A percentile compares a stretch with the other conserved stretches of the same genome.
Conservation (phyloP, 2,888 invertebrate species). For the Alloplasta piceator region DNA sequence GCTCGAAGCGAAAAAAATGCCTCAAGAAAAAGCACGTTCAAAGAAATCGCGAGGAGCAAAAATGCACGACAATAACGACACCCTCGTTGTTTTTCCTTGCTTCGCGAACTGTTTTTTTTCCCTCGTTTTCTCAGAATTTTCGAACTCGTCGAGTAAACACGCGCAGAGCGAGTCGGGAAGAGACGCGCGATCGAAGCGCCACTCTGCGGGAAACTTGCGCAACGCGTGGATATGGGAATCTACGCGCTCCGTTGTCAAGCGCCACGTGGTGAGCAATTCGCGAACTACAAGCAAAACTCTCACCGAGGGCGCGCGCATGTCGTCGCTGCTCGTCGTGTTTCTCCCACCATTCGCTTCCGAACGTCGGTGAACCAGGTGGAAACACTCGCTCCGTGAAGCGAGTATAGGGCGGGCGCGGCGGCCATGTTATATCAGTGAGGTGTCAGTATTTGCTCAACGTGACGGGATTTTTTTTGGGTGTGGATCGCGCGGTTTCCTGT, state of each 20-base stretch:
- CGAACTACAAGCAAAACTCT: background rate
- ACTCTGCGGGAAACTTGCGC: too few relatives aligned
- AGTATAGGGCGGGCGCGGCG: conserved; percentile 76
- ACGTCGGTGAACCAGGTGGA: background rate
- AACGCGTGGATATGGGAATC: too few relatives aligned
- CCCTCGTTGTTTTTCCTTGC: too few relatives aligned
- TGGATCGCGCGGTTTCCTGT: conserved; percentile 80
- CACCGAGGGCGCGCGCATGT: background rate
- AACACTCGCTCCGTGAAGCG: conserved; percentile 51
- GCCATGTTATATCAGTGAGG: conserved; percentile 83
- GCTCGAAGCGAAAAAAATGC: too few relatives aligned
- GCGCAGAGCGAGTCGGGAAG: too few relatives aligned
- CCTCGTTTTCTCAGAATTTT: too few relatives aligned
- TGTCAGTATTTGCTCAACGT: conserved; percentile 83
- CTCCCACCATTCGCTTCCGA: background rate
- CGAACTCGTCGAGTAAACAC: too few relatives aligned
- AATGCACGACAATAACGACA: too few relatives aligned
- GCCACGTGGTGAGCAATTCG: background rate
- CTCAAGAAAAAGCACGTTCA: too few relatives aligned
- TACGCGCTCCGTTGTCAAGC: too few relatives aligned
- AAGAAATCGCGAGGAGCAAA: too few relatives aligned
- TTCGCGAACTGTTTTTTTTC: too few relatives aligned
- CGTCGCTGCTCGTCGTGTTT: background rate
- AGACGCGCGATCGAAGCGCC: background rate
- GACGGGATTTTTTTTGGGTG: conserved; percentile 82